phyloP scores from a whole-genome alignment of 2,113 vertebrate genomes.

The Ammospiza nelsoni region DNA sequence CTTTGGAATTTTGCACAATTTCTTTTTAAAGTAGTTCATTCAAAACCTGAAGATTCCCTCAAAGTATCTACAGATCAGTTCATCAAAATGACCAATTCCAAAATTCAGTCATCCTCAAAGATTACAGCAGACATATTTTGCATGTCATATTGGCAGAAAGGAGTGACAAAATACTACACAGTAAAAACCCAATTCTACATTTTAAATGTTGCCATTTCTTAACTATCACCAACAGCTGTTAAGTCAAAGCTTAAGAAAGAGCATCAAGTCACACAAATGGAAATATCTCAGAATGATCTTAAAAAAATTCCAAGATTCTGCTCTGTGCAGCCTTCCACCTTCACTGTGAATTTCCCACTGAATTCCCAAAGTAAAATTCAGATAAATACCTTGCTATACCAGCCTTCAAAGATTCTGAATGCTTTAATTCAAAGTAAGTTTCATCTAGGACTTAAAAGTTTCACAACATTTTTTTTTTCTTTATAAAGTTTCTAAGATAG shows the following conservation, averaged over 20 bases:
- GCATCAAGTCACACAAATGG: neutral
- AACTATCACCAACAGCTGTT: neutral
- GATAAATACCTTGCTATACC: neutral
- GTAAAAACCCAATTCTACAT: neutral
- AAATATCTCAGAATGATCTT: neutral
- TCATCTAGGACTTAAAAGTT: neutral
- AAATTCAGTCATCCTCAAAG: neutral
- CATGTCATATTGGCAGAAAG: neutral
- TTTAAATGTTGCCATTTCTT: neutral
- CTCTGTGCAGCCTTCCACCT: neutral
- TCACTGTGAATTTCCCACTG: neutral
- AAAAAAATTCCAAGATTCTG: neutral
- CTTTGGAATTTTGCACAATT: neutral
- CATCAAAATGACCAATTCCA: neutral
- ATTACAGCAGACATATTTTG: neutral
- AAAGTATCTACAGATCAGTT: neutral
- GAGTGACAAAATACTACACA: neutral
- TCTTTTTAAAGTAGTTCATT: neutral
- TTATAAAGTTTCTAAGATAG: neutral
- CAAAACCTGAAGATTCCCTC: neutral
- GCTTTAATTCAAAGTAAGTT: neutral
- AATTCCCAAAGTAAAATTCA: neutral
- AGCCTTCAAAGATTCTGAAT: neutral
- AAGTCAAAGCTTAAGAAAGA: neutral
- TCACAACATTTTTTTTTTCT: neutral